Evolutionary conservation across 1,140 invertebrate species (phyloP).

Genomic region (Plectus sambesii): DNA sequence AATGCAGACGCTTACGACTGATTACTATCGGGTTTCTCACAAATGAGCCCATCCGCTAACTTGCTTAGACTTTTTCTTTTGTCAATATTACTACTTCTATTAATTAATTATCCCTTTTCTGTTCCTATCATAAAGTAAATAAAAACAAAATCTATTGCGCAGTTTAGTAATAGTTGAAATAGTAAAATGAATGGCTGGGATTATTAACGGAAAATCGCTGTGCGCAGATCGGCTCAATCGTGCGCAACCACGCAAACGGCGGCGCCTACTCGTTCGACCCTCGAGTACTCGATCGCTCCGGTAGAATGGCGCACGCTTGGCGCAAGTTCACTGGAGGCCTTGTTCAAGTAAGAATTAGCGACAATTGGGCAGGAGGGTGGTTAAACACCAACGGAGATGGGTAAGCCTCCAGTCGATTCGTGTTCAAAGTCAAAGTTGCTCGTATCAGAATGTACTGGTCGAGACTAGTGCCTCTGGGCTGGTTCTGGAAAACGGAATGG

Average conservation of each 20-base stretch:
- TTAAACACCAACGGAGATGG: conserved; percentile 60
- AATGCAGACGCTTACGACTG: too few species aligned
- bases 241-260: conserved; percentile 18
- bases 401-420: conserved; percentile 59
- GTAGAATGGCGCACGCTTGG: conserved; percentile 28
- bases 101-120: not conserved
- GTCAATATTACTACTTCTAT: conserved; percentile 5
- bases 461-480: conserved; percentile 72
- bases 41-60: not conserved
- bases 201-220: conserved; percentile 20
- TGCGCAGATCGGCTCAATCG: conserved; percentile 26
- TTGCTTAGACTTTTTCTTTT: not conserved
- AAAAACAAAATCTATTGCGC: too few species aligned
- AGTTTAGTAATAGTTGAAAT: too few species aligned
- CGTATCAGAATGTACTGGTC: conserved; percentile 25
- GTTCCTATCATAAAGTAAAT: too few species aligned
- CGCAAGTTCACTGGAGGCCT: conserved; percentile 24
- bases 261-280: conserved; percentile 28
- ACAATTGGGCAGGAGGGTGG: conserved; percentile 23
- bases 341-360: conserved; percentile 22
- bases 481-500: conserved; percentile 84
- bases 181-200: too few species aligned
- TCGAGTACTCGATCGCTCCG: conserved; percentile 15
- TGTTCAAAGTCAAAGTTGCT: not conserved
- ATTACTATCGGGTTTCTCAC: conserved; percentile 1